Base-by-base conservation (phyloP, 2,797 vertebrate genomes). In the Gobionotothen gibberifrons region DNA sequence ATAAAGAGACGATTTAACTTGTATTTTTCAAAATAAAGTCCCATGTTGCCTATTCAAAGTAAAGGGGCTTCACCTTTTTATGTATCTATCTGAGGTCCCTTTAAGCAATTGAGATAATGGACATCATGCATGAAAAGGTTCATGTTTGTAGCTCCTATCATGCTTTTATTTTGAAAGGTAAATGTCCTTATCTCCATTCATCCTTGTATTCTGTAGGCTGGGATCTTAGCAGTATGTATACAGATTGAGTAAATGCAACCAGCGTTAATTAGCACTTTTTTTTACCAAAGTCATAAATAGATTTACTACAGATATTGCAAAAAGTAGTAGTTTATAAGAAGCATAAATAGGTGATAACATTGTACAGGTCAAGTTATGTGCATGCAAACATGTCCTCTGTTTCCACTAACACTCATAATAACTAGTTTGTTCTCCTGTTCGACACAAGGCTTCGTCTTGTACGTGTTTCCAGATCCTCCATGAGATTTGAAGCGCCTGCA, bases 401-500 rank as follows among this genome's bases (percentile, higher is more conserved):
- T 79, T 66, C 72, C 66, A 74, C 72, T 52, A 29, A 52, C 47
- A 57, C 46, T 17, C 64, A 40, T 48, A 85, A 78, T 87, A 85
- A 68, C 82, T 84, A 26, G 4, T 22, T 22, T 69, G 76, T 86
- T 86, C 44, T 42, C 26, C 83, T 74, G 75, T 76, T 79, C 68
- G 60, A 86, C 67, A 57, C 1, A 40, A 74, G 73, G 40, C 74
- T 84, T 69, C 71, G 77, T 87, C 79, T 71, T 74, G 77, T 81
- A 54, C 12, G 73, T 63, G 76, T 82, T 78, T 87, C 74, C 7
- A 60, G 73, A 56, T 70, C 63, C 53, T 71, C 73, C 1, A 54
- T 74, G 78, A 9, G 53, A 69, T 83, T 72, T 60, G 76, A 87
- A 82, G 76, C 46, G 69, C 83, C 83, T 81, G 80, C 89, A 87